These are phyloP conservation scores for Cephus sareptanus DNA, from an alignment of 2,888 invertebrate species.

Conservation along the genomic window DNA sequence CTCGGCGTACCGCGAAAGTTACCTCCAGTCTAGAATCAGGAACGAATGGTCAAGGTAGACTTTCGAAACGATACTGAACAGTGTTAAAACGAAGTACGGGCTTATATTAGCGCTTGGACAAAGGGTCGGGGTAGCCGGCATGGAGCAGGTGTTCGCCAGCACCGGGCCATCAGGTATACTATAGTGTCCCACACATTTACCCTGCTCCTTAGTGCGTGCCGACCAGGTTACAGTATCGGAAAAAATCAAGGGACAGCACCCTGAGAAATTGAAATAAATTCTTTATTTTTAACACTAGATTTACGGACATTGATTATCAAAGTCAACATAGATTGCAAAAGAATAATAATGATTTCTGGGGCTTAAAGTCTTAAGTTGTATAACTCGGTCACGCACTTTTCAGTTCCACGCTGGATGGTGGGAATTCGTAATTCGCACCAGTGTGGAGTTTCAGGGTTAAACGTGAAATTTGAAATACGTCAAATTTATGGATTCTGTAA, in stretches of 20 bases:
- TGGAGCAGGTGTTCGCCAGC: conserved; percentile 60
- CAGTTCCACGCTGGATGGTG: too few relatives aligned
- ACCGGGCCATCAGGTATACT: conserved; percentile 56
- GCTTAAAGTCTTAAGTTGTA: too few relatives aligned
- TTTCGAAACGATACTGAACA: conserved; percentile 5
- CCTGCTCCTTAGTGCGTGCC: conserved; percentile 26
- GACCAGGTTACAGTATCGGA: neutral
- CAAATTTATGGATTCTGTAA: too few relatives aligned
- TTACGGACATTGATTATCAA: too few relatives aligned
- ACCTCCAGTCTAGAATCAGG: neutral
- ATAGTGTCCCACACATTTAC: conserved; percentile 28
- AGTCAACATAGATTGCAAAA: too few relatives aligned
- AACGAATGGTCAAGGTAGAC: neutral
- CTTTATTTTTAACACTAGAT: too few relatives aligned
- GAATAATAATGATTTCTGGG: too few relatives aligned
- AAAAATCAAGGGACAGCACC: neutral
- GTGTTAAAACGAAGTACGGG: conserved; percentile 36
- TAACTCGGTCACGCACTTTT: too few relatives aligned
- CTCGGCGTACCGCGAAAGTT: conserved; percentile 1
- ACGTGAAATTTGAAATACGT: too few relatives aligned
- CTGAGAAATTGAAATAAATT: too few relatives aligned
- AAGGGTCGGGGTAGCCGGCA: conserved; percentile 42
- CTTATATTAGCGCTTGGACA: conserved; percentile 56
- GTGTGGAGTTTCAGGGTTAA: too few relatives aligned
- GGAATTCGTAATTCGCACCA: too few relatives aligned